Evolutionary conservation across 2,797 vertebrate genomes (phyloP).

Genomic region (Enteromius fasciolatus): DNA sequence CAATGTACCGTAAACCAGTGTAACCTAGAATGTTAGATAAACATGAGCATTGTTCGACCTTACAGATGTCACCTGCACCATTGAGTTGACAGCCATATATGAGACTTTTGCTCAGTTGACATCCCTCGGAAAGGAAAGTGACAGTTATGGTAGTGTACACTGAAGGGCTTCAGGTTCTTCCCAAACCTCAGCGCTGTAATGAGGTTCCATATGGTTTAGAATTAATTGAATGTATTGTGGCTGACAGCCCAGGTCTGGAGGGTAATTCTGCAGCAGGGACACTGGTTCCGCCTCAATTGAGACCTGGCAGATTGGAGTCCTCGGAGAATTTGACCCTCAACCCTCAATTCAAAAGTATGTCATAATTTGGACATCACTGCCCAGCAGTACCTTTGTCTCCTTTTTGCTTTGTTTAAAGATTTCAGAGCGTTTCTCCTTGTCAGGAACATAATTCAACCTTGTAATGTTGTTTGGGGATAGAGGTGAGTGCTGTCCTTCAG

Average conservation of each 20-base stretch:
- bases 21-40: conserved; percentile 11
- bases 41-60: conserved; percentile 28
- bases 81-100: conserved; percentile 27
- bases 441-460: conserved; percentile 10
- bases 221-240: conserved; percentile 57
- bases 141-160: conserved; percentile 44
- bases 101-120: conserved; percentile 45
- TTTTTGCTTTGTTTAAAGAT: conserved; percentile 31
- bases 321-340: conserved; percentile 54
- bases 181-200: conserved; percentile 54
- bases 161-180: conserved; percentile 51
- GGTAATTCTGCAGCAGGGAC: conserved; percentile 53
- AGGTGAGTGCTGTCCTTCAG: background rate
- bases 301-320: conserved; percentile 53
- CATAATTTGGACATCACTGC: conserved; percentile 55
- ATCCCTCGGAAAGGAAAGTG: conserved; percentile 36
- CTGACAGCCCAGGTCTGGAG: conserved; percentile 56
- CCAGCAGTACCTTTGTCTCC: conserved; percentile 32
- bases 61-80: conserved; percentile 42
- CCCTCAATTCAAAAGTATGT: conserved; percentile 59
- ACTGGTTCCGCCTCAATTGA: conserved; percentile 60
- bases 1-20: background rate
- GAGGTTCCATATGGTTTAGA: conserved; percentile 59
- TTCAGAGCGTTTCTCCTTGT: conserved; percentile 15
- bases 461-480: background rate